Evolutionary conservation across 2,113 vertebrate species (phyloP).

Genomic region (Sorex fumeus): DNA sequence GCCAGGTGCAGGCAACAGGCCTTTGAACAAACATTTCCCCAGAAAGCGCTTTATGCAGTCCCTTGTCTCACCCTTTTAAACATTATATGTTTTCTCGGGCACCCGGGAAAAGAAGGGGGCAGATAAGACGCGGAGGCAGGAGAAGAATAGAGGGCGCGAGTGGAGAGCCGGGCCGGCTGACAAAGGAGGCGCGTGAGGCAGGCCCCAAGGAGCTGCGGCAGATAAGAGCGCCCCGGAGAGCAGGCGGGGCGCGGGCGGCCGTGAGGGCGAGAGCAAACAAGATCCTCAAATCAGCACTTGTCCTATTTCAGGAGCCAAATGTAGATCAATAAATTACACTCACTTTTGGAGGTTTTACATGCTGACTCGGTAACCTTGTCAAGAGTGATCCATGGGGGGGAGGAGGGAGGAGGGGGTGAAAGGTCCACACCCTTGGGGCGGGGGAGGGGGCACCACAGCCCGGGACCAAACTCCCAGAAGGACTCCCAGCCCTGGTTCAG

Average conservation of each 20-base stretch:
- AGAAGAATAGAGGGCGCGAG: not conserved
- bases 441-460: not conserved
- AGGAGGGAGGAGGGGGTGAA: not conserved
- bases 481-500: too few species aligned
- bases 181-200: slow-evolving; percentile 51
- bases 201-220: slow-evolving; percentile 24
- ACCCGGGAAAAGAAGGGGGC: not conserved
- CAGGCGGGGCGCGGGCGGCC: rapidly evolving
- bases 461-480: too few species aligned
- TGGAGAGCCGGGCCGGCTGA: not conserved
- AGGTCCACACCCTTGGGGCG: not conserved
- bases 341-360: slow-evolving; percentile 77
- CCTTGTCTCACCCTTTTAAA: slow-evolving; percentile 67
- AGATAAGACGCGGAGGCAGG: not conserved
- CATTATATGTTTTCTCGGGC: slow-evolving; percentile 59
- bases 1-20: slow-evolving; percentile 43
- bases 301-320: slow-evolving; percentile 80
- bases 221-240: slow-evolving; percentile 39
- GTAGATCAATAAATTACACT: slow-evolving; percentile 84
- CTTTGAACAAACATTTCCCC: slow-evolving; percentile 67
- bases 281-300: slow-evolving; percentile 83
- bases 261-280: slow-evolving; percentile 54
- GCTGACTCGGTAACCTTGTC: slow-evolving; percentile 80
- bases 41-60: slow-evolving; percentile 49
- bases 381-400: slow-evolving; percentile 52